These are phyloP conservation scores for Eleutherodactylus coqui DNA, from an alignment of 2,797 vertebrate species.

Conservation along the genomic window DNA sequence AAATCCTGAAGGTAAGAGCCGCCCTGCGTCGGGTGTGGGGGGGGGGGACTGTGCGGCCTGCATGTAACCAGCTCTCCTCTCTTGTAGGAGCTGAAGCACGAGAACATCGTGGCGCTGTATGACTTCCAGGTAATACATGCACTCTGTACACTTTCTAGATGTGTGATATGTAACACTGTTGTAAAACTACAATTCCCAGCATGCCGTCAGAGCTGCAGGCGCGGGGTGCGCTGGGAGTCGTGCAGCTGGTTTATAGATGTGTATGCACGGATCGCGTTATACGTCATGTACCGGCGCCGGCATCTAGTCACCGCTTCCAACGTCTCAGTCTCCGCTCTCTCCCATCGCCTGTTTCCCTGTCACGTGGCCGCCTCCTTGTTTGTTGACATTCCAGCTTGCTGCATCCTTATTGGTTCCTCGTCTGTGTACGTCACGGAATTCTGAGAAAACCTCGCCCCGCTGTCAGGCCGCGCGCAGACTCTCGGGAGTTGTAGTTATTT, in stretches of 20 bases:
- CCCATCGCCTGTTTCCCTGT: slow-evolving; percentile 50
- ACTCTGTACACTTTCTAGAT: neutral
- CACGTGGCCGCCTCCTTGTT: slow-evolving; percentile 55
- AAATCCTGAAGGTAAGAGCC: slow-evolving; percentile 93
- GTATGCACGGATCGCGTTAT: no score
- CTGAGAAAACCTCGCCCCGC: slow-evolving; percentile 45
- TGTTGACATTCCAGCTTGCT: slow-evolving; percentile 58
- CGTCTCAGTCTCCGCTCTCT: neutral
- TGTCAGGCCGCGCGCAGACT: neutral
- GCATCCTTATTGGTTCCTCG: slow-evolving; percentile 5
- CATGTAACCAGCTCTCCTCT: neutral
- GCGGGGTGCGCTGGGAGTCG: neutral
- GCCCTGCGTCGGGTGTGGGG: no score
- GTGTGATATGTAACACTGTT: neutral
- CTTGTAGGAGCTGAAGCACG: slow-evolving; percentile 93
- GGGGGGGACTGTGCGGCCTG: no score
- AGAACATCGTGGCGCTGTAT: slow-evolving; percentile 93
- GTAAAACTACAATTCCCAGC: neutral
- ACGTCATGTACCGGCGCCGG: no score
- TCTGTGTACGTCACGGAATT: slow-evolving; percentile 50
- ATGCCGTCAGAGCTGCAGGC: neutral
- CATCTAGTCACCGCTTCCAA: no score
- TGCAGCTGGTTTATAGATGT: no score
- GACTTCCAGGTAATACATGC: slow-evolving; percentile 92
- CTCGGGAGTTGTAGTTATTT: slow-evolving; percentile 55